Base-by-base conservation (phyloP, 2,888 invertebrate species). In the Norana najaformis region DNA sequence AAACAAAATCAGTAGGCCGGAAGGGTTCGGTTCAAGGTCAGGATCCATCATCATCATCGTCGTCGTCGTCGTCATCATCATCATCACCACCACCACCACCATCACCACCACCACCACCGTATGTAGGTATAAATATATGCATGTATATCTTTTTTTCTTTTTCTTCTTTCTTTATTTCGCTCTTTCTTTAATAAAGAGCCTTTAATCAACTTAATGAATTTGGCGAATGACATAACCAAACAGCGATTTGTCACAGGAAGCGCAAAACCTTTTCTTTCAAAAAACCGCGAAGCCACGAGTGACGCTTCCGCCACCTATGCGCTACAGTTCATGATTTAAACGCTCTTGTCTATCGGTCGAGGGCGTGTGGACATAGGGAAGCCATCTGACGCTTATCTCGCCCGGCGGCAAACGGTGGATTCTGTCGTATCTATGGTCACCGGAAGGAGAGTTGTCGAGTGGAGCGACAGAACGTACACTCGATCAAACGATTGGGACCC, bases 301-400 rank as follows among this genome's bases (percentile, higher is more conserved):
- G 69, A n/a, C 16, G 69, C 69, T n/a, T 69, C 69, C 3, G 69
- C n/a, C 69, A 69, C n/a, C n/a, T 11, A 69, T 69, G n/a, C n/a
- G n/a, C n/a, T n/a, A n/a, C n/a, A 69, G 69, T 69, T 69, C 69
- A n/a, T 69, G 69, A 69, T 69, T 69, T 69, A 69, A 30, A n/a
- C 69, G 69, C 69, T 4, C 69, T 69, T 69, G 69, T 69, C 11
- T 69, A n/a, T 69, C 69, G 69, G 30, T 8, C 30, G 69, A 69
- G 69, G 69, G n/a, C 69, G 5, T 69, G n/a, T 69, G 69, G 30
- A 69, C 69, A 69, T 13, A 69, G n/a, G 16, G 69, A 69, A 69
- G 30, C 69, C 69, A n/a, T n/a, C 11, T 8, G 69, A 69, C 69
- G 11, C 30, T 30, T 69, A n/a, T 16, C n/a, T n/a, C n/a, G n/a